Evolutionary conservation across 1,140 invertebrate genomes (phyloP), one percentile per base, ranked within the genome.

Genomic region (Pachyrhynchus sulphureomaculatus): DNA sequence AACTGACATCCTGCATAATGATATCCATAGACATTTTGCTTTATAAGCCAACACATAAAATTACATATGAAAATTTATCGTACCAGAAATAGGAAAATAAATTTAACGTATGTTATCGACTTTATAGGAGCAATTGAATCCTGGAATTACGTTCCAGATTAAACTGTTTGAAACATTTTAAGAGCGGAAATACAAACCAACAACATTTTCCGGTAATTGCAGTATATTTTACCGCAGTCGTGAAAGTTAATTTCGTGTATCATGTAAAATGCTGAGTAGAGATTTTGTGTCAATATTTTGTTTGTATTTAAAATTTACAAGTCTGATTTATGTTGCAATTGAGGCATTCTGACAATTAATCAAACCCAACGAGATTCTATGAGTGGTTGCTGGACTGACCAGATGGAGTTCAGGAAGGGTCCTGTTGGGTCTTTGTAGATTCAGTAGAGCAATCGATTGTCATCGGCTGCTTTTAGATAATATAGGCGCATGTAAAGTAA

Each of bases 121-220:
- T 42, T 42, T 23, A 42, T 42, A 13, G 6, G 2, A 17, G 41
- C 41, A 42, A 42, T 42, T 42, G 10, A 10, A 42, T 42, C 18
- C 41, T 42, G 5, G 41, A 42, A 15, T 42, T 9, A 42, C 5
- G 17, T 42, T 42, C 18, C 9, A 17, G 41, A 42, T 42, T 42
- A 42, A 42, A 42, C 41, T 15, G 17, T 42, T 42, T 17, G 41
- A 42, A 42, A 42, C 18, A 42, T 42, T 42, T 42, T 42, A 15
- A 42, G 41, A 9, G 20, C 41, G 17, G 41, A 18, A 42, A 42
- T 15, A 12, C 17, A 42, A 42, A 18, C 41, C 41, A 17, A 42
- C 17, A 13, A 17, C 41, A 42, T 42, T 42, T 42, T 42, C 41
- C 41, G 17, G 17, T 12, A 42, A 9, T 9, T 42, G 41, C 41